A percentile compares a stretch with the other conserved stretches of the same genome.
Evolutionary conservation across 1,140 invertebrate species (phyloP).

Genomic region (Drosophila equinoxialis): DNA sequence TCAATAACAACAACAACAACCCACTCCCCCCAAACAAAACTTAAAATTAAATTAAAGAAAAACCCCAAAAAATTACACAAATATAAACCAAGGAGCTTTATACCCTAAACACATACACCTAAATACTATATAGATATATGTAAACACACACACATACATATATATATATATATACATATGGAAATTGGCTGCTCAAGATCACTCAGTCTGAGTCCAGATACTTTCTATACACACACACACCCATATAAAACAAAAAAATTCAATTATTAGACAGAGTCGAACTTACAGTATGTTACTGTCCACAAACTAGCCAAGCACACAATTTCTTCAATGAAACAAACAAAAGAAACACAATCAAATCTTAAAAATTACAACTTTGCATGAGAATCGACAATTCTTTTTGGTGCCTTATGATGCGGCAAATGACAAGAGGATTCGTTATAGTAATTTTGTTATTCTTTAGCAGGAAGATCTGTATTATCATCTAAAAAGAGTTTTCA

Average conservation of each 20-base stretch:
- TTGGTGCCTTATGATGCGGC: constrained; percentile 10
- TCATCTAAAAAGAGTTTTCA: too few relatives aligned
- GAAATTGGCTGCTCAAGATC: constrained; percentile 21
- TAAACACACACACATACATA: constrained; percentile 23
- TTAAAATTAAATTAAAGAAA: background rate
- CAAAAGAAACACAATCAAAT: constrained; percentile 52
- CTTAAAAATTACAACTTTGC: constrained; percentile 72
- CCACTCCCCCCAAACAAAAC: background rate
- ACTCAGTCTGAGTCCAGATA: constrained; percentile 33
- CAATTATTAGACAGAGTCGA: constrained; percentile 45
- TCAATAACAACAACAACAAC: too few relatives aligned
- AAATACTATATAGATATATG: constrained; percentile 61
- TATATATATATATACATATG: constrained; percentile 32
- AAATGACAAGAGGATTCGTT: background rate
- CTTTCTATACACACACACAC: constrained; percentile 40
- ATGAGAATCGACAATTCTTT: constrained; percentile 8
- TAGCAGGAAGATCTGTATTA: too few relatives aligned
- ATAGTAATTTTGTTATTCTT: background rate
- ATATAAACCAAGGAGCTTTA: constrained; percentile 23
- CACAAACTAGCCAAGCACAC: constrained; percentile 70
- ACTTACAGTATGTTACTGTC: constrained; percentile 67
- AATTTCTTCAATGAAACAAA: constrained; percentile 59
- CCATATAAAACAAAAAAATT: constrained; percentile 20
- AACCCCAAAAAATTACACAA: constrained; percentile 35
- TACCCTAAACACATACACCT: constrained; percentile 36